Conservation (phyloP, 2,113 vertebrate genomes). For the Pachyramphus minor region DNA sequence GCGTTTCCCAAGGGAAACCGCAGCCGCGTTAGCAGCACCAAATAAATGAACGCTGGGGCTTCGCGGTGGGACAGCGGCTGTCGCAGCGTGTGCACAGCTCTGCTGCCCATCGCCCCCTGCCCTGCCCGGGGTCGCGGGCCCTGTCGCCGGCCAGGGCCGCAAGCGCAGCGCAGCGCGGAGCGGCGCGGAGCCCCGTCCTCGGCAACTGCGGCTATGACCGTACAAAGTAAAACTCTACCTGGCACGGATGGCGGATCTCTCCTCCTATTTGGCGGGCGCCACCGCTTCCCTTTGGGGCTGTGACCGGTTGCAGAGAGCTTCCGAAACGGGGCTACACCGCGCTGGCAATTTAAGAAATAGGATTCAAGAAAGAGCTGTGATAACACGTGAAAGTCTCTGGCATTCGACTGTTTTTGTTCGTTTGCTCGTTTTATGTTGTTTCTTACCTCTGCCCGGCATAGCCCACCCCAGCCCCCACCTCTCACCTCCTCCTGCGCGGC, state of each 20-base stretch:
- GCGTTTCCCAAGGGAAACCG: not conserved
- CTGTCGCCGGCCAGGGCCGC: not conserved
- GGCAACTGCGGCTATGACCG: constrained; percentile 18
- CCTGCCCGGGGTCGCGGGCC: not conserved
- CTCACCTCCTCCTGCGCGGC: not conserved
- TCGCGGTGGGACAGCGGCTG: too few species aligned
- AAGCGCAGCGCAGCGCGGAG: not conserved
- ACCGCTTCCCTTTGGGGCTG: constrained; percentile 65
- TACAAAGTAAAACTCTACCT: constrained; percentile 74
- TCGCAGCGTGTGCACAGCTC: not conserved
- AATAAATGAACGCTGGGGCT: not conserved
- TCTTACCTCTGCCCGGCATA: not conserved
- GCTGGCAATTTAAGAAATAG: constrained; percentile 75
- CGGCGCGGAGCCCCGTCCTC: not conserved
- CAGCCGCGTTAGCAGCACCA: not conserved
- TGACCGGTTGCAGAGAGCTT: constrained; percentile 69
- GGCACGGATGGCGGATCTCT: constrained; percentile 57
- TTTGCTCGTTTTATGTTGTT: not conserved
- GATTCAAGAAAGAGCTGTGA: constrained; percentile 58
- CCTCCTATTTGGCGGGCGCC: constrained; percentile 64
- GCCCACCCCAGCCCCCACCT: not conserved
- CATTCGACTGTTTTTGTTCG: not conserved
- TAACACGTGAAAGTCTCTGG: not conserved
- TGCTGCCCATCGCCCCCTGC: not conserved
- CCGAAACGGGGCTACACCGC: constrained; percentile 68